Base-by-base conservation (phyloP, 2,113 vertebrate species). In the Phocoena sinus region DNA sequence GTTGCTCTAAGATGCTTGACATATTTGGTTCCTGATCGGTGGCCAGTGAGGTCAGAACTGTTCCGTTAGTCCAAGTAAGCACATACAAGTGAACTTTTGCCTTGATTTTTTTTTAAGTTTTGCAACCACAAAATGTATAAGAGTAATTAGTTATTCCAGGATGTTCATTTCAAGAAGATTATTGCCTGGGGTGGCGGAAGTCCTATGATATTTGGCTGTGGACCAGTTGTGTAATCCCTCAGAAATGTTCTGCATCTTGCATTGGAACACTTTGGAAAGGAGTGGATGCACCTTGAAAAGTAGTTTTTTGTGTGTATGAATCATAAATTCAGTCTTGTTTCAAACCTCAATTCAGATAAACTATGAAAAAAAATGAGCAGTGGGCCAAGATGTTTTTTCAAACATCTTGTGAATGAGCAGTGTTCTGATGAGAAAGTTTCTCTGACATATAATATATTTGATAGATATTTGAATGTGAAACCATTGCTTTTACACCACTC, bases 111-210 rank as follows among this genome's bases (percentile, higher is more conserved):
- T 94, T 50, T 60, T 83, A n/a, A 71, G 21, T 87, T 95, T 94
- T 81, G 53, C 2, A 71, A 63, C 28, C 36, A 65, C 56, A 89
- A 80, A 68, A 96, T 95, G 74, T 71, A 65, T 83, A 83, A 90
- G 21, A 56, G 86, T 80, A 89, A 97, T 96, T 97, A 94, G 81
- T 65, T 91, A 70, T 82, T 97, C 25, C 63, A 96, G 84, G 68
- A 92, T 94, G 50, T 95, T 28, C 73, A n/a, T 91, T 95, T 96
- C 36, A 84, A 90, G 67, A 83, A 74, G 79, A 96, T 92, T 91
- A 71, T n/a, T 96, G 93, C 63, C n/a, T 95, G 6, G 0, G 31
- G 67, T 81, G 17, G 68, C 28, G 41, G 36, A 95, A 25, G 3
- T 13, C 36, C 58, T 82, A 0, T 25, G 33, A 53, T 62, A 50